phyloP scores from a whole-genome alignment of 2,888 invertebrate genomes.

The Chymomyza procnemis region DNA sequence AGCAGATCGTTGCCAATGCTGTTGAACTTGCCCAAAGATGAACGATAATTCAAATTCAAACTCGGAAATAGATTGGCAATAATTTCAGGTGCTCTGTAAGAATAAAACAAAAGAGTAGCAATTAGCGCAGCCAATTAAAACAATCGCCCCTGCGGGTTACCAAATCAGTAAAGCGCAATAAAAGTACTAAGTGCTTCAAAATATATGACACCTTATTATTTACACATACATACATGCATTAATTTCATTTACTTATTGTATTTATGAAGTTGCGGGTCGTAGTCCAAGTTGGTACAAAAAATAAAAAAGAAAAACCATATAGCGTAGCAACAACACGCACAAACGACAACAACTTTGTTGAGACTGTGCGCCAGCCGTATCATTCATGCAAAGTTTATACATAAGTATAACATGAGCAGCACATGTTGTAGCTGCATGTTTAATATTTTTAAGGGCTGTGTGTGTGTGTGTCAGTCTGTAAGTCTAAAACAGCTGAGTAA shows the following conservation, averaged over 20 bases:
- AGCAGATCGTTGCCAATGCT: constrained; percentile 73
- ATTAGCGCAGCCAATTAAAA: constrained; percentile 2
- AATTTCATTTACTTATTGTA: background rate
- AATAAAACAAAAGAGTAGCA: background rate
- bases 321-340: background rate
- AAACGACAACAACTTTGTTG: background rate
- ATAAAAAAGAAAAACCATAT: background rate
- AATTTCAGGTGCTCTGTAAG: constrained; percentile 72
- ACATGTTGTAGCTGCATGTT: background rate
- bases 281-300: constrained; percentile 42
- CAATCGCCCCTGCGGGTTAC: constrained; percentile 11
- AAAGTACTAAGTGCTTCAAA: constrained; percentile 18
- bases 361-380: background rate
- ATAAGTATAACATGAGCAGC: background rate
- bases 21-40: constrained; percentile 74
- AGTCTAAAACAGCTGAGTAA: background rate
- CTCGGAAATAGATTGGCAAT: constrained; percentile 75
- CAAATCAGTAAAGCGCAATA: constrained; percentile 41
- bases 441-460: too few relatives aligned
- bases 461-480: too few relatives aligned
- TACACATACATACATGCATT: background rate
- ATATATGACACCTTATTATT: background rate
- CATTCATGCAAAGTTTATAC: background rate
- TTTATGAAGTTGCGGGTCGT: constrained; percentile 1
- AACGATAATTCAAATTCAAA: constrained; percentile 74